phyloP scores from a whole-genome alignment of 2,113 vertebrate species.

The Rutilus rutilus region DNA sequence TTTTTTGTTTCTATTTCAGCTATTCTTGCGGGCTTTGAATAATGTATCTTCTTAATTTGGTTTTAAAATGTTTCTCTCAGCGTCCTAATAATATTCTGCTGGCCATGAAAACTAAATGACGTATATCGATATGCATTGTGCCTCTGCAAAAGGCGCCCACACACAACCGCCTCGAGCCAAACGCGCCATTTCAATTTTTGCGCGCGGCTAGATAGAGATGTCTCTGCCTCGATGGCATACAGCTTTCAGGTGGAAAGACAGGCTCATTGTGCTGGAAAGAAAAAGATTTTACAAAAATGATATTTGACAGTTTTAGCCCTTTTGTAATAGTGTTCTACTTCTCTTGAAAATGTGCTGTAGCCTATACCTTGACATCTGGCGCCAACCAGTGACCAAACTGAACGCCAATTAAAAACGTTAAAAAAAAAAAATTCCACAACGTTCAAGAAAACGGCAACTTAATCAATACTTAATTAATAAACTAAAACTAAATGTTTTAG shows the following conservation, averaged over 20 bases:
- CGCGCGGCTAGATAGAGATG: slow-evolving; percentile 82
- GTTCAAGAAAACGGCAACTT: not conserved
- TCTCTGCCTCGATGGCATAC: slow-evolving; percentile 75
- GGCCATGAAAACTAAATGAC: slow-evolving; percentile 89
- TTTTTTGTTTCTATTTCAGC: not conserved
- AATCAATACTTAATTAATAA: not conserved
- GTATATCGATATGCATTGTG: slow-evolving; percentile 87
- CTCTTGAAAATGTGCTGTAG: slow-evolving; percentile 31
- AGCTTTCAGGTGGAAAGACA: slow-evolving; percentile 64
- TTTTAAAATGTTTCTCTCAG: slow-evolving; percentile 57
- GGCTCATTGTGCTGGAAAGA: slow-evolving; percentile 13
- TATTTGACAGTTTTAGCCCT: slow-evolving; percentile 22
- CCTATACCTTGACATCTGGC: slow-evolving; percentile 73
- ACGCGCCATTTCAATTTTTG: slow-evolving; percentile 92
- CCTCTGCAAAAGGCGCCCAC: slow-evolving; percentile 84
- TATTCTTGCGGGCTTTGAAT: not conserved
- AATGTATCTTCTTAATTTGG: slow-evolving; percentile 54
- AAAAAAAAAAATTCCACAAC: not conserved
- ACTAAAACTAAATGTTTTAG: not conserved
- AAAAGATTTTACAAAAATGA: not conserved
- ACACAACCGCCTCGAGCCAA: slow-evolving; percentile 84
- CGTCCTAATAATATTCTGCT: slow-evolving; percentile 73
- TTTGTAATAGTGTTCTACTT: slow-evolving; percentile 6
- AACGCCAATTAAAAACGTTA: not conserved
- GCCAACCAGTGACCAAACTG: slow-evolving; percentile 76